These are phyloP conservation scores for Saccostrea echinata DNA, from an alignment of 1,140 invertebrate genomes.

Conservation along the genomic window DNA sequence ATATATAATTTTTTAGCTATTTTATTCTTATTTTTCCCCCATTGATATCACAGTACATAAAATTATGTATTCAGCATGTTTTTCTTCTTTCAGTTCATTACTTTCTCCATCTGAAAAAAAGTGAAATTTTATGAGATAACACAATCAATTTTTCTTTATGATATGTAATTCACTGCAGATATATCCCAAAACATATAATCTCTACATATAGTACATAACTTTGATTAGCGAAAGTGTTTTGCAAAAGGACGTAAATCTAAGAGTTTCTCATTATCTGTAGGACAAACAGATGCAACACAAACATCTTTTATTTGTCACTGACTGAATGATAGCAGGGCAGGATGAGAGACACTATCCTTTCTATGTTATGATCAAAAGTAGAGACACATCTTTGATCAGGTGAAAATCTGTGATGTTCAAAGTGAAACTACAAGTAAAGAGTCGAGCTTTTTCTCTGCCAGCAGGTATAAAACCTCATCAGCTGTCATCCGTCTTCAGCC, in stretches of 20 bases:
- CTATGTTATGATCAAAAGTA: constrained; percentile 34
- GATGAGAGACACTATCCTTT: constrained; percentile 13
- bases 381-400: constrained; percentile 26
- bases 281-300: constrained; percentile 12
- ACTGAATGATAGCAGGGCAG: constrained; percentile 1
- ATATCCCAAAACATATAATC: not conserved
- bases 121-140: not conserved
- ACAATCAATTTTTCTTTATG: not conserved
- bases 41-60: not conserved
- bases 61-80: not conserved
- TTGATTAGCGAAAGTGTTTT: not conserved
- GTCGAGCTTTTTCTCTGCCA: constrained; percentile 2
- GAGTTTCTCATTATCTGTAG: not conserved
- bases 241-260: not conserved
- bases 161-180: not conserved
- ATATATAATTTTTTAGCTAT: not conserved
- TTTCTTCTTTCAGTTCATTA: not conserved
- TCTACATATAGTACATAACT: not conserved
- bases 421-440: not conserved
- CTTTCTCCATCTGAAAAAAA: constrained; percentile 26
- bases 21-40: not conserved
- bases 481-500: constrained; percentile 18
- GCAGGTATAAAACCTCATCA: constrained; percentile 18
- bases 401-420: constrained; percentile 36
- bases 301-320: not conserved